A percentile compares a stretch with the other conserved stretches of the same genome.
Evolutionary conservation across 2,113 vertebrate genomes (phyloP).

Genomic region (Trichechus manatus): DNA sequence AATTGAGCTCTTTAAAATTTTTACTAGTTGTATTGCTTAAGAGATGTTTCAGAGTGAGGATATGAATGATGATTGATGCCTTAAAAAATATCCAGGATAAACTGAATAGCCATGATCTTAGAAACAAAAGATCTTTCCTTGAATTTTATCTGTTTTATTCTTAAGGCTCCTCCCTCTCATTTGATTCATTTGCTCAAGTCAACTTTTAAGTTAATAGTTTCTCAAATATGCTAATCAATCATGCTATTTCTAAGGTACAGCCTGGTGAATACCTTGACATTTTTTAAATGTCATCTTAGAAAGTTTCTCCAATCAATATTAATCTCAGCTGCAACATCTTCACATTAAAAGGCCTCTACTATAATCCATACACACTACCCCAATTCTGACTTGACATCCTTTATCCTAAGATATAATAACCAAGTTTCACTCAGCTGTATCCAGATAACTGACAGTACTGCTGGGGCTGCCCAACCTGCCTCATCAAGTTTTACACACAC

Average conservation of each 20-base stretch:
- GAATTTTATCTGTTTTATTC: conserved; percentile 52
- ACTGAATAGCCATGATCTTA: conserved; percentile 9
- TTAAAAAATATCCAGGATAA: conserved; percentile 57
- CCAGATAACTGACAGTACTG: conserved; percentile 69
- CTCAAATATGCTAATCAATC: conserved; percentile 66
- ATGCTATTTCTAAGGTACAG: conserved; percentile 44
- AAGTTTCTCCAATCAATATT: conserved; percentile 55
- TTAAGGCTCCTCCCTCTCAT: conserved; percentile 49
- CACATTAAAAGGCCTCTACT: conserved; percentile 67
- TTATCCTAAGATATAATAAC: conserved; percentile 68
- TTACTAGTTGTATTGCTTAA: neutral
- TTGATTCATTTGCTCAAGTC: conserved; percentile 52
- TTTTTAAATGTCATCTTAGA: conserved; percentile 71
- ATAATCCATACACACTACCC: neutral
- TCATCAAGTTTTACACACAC: conserved; percentile 80
- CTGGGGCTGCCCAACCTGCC: conserved; percentile 72
- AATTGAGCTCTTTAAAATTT: conserved; percentile 20
- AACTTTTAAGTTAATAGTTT: conserved; percentile 75
- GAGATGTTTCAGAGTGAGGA: conserved; percentile 25
- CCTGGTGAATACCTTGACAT: conserved; percentile 67
- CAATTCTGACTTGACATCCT: conserved; percentile 61
- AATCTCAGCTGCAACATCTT: conserved; percentile 71
- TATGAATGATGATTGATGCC: neutral
- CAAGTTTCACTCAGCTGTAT: conserved; percentile 74
- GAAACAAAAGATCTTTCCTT: conserved; percentile 59